Percentiles rank a stretch among this genome's conserved stretches.
Conservation (phyloP, 2,888 invertebrate species). For the Tricholauxania praeusta region DNA sequence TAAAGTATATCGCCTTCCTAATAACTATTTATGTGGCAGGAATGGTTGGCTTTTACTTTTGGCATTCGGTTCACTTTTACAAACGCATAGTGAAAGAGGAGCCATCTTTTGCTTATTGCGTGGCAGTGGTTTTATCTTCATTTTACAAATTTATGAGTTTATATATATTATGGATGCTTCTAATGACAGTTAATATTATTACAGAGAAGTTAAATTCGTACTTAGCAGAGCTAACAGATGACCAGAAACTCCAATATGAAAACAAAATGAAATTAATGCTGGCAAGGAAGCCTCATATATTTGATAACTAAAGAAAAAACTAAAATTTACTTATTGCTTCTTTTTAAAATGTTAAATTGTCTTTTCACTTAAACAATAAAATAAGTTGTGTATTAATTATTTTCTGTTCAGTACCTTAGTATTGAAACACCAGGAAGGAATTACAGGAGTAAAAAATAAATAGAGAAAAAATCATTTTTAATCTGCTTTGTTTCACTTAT, state of each 20-base stretch:
- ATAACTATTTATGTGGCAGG: background rate
- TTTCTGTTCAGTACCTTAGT: too few relatives aligned
- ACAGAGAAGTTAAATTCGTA: slow-evolving; percentile 45
- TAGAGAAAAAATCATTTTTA: too few relatives aligned
- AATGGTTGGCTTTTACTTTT: slow-evolving; percentile 41
- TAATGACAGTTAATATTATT: slow-evolving; percentile 44
- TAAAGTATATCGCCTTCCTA: slow-evolving; percentile 31
- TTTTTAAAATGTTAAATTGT: too few relatives aligned
- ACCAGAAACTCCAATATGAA: background rate
- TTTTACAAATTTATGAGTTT: slow-evolving; percentile 49
- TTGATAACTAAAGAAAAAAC: background rate
- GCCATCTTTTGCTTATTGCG: slow-evolving; percentile 45
- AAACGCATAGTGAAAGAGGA: slow-evolving; percentile 44
- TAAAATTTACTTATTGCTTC: background rate
- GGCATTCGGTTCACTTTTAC: slow-evolving; percentile 52
- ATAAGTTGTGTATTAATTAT: too few relatives aligned
- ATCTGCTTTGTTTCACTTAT: too few relatives aligned
- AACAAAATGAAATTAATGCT: background rate
- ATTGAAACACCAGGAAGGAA: too few relatives aligned
- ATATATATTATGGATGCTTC: slow-evolving; percentile 45
- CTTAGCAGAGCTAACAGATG: too few relatives aligned
- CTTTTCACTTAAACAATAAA: too few relatives aligned
- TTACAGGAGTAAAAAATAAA: too few relatives aligned
- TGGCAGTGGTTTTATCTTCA: slow-evolving; percentile 48
- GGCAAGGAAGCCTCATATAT: background rate